Base-by-base conservation (phyloP, 2,797 vertebrate species). In the Sebastes steindachneri region DNA sequence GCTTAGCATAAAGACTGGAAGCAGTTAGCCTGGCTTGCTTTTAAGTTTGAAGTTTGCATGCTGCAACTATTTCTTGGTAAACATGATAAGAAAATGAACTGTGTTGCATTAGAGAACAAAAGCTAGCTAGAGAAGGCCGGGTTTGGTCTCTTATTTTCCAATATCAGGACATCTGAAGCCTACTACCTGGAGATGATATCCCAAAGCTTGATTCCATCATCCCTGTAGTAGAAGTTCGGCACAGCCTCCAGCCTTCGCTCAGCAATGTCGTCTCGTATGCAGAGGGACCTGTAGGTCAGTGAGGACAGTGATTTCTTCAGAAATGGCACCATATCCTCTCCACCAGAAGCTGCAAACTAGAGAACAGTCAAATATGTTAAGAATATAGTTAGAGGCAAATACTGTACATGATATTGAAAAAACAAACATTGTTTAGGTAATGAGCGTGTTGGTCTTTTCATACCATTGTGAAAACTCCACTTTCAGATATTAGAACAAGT, bases 141-240 rank as follows among this genome's bases (percentile, higher is more conserved):
- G 2, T 41, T 41, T 41, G 37, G 11, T 5, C 37, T 41, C 12
- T 41, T 5, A 41, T 41, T 41, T 41, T 41, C 11, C 4, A 29
- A 15, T 11, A 9, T 14, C 5, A 37, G 53, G 5, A 25, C 25
- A 53, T 1, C 14, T 60, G 6, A 21, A 29, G 29, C 29, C 29
- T 31, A 4, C 1, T 81, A 97, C 97, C 91, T 95, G 78, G 94
- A 66, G 70, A 23, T 23, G 23, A 23, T 23, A 23, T 23, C 23
- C 23, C 23, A 23, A 23, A 23, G 23, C 23, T 23, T 23, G 23
- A 23, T 23, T 23, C 23, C 23, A 23, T 23, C 23, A 23, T 23
- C 23, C 23, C 23, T 23, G 23, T 23, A 23, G 23, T 23, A 23
- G 23, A 23, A 23, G 23, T 23, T 23, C 23, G 23, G 23, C 23